Conservation (phyloP, 1,140 invertebrate species). For the Drosophila neocordata region DNA sequence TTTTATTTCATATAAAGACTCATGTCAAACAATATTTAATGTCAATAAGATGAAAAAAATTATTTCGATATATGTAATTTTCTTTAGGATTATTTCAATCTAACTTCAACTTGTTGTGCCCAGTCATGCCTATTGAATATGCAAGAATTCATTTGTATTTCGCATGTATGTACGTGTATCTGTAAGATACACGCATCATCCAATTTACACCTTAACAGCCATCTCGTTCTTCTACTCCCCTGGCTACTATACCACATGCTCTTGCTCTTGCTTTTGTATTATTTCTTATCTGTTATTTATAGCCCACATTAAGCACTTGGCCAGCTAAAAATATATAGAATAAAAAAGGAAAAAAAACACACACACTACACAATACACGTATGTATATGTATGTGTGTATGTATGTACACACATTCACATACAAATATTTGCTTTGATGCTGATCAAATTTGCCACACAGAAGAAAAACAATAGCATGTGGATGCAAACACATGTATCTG, state of each 20-base stretch:
- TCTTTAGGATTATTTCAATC: neutral
- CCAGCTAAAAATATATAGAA: constrained; percentile 28
- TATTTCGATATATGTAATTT: neutral
- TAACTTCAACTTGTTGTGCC: neutral
- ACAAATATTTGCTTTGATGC: neutral
- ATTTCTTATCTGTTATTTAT: constrained; percentile 25
- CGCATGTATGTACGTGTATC: neutral
- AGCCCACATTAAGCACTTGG: constrained; percentile 20
- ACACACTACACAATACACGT: constrained; percentile 11
- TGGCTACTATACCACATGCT: too few relatives aligned
- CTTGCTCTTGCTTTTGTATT: neutral
- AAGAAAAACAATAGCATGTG: constrained; percentile 22
- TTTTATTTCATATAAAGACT: neutral
- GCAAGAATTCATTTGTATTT: constrained; percentile 1
- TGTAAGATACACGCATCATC: constrained; percentile 5
- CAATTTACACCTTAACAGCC: constrained; percentile 2
- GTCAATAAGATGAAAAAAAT: neutral
- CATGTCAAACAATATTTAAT: neutral
- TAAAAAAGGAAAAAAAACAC: neutral
- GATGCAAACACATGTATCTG: constrained; percentile 22
- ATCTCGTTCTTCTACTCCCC: neutral
- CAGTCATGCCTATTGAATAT: constrained; percentile 27
- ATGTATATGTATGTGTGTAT: too few relatives aligned
- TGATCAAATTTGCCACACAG: constrained; percentile 9
- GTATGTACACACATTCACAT: neutral